phyloP scores from a whole-genome alignment of 2,113 vertebrate species.

The Paradisaea rubra region DNA sequence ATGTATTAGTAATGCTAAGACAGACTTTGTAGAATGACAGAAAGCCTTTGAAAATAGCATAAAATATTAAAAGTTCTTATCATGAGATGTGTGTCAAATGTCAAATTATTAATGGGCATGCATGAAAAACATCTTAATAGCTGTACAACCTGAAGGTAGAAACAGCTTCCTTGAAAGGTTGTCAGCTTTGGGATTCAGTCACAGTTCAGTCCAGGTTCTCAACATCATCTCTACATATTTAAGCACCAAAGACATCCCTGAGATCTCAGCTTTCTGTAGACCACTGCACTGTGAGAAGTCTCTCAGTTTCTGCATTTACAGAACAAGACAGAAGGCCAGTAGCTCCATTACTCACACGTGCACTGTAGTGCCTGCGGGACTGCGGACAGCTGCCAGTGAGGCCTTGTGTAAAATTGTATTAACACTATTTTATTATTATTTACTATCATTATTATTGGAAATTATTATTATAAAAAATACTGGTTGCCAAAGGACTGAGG shows the following conservation, averaged over 20 bases:
- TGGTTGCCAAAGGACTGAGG: not conserved
- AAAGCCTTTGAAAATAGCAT: not conserved
- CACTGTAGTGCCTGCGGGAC: not conserved
- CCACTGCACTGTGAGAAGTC: not conserved
- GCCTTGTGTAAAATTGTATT: not conserved
- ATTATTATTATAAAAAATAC: not conserved
- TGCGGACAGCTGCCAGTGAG: not conserved
- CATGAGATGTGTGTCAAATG: not conserved
- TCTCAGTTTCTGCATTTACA: not conserved
- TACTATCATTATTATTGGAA: not conserved
- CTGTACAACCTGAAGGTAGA: not conserved
- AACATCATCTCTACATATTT: not conserved
- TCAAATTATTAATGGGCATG: not conserved
- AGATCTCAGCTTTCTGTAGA: not conserved
- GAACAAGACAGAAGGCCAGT: not conserved
- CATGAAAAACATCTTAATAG: not conserved
- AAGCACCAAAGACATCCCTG: not conserved
- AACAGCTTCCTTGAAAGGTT: not conserved
- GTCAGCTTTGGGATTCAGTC: not conserved
- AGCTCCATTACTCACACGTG: fast-evolving
- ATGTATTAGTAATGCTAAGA: not conserved
- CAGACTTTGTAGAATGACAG: not conserved
- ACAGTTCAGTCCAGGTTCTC: not conserved
- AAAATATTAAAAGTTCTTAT: not conserved
- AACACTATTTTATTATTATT: not conserved